These are phyloP conservation scores for Hippopotamyrus pictus DNA, from an alignment of 2,797 vertebrate genomes.

Conservation along the genomic window DNA sequence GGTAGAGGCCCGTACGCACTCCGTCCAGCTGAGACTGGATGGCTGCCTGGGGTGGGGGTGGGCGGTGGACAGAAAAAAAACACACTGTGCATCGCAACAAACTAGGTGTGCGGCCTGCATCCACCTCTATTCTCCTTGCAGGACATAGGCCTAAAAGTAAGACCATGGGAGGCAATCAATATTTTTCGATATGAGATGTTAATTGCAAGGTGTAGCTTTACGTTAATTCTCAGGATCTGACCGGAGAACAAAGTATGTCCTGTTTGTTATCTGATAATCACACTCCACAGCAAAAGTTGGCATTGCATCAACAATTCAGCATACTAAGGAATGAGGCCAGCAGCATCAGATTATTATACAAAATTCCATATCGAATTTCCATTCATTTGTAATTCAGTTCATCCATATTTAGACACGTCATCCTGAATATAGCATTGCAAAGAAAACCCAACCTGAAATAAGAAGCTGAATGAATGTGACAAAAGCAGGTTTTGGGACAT, in stretches of 20 bases:
- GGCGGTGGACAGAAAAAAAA: neutral
- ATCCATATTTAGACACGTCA: neutral
- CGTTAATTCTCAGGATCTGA: neutral
- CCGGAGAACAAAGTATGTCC: neutral
- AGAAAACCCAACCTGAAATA: neutral
- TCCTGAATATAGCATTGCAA: neutral
- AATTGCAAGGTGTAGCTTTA: neutral
- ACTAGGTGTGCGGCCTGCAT: neutral
- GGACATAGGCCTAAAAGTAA: neutral
- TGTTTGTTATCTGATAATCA: neutral
- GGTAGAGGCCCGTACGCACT: slow-evolving; percentile 87
- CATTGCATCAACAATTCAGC: too few species aligned
- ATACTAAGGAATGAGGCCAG: neutral
- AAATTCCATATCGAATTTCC: neutral
- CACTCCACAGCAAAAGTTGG: neutral
- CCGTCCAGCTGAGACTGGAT: slow-evolving; percentile 97
- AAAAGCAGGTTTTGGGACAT: neutral
- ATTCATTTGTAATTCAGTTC: neutral
- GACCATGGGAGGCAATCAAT: neutral
- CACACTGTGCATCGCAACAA: neutral
- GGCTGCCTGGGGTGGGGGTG: slow-evolving; percentile 68
- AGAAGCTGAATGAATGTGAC: neutral
- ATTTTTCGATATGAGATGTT: neutral
- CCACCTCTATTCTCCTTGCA: neutral
- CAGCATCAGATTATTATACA: neutral